These are phyloP conservation scores for Vespertilio murinus DNA, from an alignment of 2,797 vertebrate species.

Conservation along the genomic window DNA sequence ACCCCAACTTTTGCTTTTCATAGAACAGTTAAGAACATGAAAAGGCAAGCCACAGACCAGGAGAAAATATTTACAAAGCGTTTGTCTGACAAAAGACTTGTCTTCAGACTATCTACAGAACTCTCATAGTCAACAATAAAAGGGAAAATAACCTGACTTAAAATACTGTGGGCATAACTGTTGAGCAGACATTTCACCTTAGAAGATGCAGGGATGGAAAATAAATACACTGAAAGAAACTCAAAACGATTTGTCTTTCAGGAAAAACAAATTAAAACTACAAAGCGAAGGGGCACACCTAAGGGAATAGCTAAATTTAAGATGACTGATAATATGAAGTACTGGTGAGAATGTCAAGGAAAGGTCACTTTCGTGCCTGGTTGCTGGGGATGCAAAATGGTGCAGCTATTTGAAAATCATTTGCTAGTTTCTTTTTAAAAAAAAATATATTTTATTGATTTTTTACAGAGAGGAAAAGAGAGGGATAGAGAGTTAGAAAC, in stretches of 20 bases:
- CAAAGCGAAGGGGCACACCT: not conserved
- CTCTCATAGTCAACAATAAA: not conserved
- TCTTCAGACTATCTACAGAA: not conserved
- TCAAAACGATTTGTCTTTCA: not conserved
- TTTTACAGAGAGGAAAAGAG: too few relatives aligned
- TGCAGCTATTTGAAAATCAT: not conserved
- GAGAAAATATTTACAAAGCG: not conserved
- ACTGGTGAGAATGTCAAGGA: not conserved
- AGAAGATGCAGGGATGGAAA: not conserved
- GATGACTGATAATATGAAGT: not conserved
- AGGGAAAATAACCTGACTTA: not conserved
- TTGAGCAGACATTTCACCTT: not conserved
- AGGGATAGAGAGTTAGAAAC: too few relatives aligned
- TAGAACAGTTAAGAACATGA: not conserved
- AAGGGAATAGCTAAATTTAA: not conserved
- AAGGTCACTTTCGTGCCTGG: fast-evolving
- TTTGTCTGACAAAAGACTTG: not conserved
- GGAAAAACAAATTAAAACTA: not conserved
- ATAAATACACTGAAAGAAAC: not conserved
- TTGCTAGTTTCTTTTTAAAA: not conserved
- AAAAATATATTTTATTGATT: too few relatives aligned
- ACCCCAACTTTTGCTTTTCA: not conserved
- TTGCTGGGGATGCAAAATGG: not conserved
- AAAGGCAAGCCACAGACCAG: not conserved
- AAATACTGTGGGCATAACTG: not conserved